These are phyloP conservation scores for Drosophila pachea DNA, from an alignment of 1,140 invertebrate genomes.

Conservation along the genomic window DNA sequence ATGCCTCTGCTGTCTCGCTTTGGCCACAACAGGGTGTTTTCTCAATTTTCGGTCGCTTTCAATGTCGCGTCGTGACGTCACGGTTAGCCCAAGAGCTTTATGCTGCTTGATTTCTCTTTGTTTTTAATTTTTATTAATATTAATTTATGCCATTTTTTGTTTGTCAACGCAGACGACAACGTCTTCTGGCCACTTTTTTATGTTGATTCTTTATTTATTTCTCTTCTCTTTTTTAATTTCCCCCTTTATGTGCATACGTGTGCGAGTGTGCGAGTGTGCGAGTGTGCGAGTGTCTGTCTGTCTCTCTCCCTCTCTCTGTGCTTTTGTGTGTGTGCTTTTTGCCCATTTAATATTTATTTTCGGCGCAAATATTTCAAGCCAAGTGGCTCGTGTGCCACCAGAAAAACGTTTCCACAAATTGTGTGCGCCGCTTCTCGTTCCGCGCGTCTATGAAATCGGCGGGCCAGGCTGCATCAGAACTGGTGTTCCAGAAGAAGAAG, in stretches of 20 bases:
- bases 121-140: conserved; percentile 50
- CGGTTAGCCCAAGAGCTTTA: conserved; percentile 21
- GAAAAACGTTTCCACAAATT: conserved; percentile 28
- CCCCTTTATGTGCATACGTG: neutral
- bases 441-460: conserved; percentile 33
- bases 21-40: conserved; percentile 10
- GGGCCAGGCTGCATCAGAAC: conserved; percentile 15
- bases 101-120: conserved; percentile 9
- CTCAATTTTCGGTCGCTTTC: conserved; percentile 41
- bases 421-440: conserved; percentile 24
- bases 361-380: conserved; percentile 42
- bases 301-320: too few relatives aligned
- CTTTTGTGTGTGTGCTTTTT: conserved; percentile 8
- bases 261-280: too few relatives aligned
- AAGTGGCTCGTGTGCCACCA: conserved; percentile 38
- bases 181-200: conserved; percentile 19
- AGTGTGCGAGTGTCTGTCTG: too few relatives aligned
- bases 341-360: conserved; percentile 46
- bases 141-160: conserved; percentile 75
- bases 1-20: too few relatives aligned
- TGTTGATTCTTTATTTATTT: conserved; percentile 5
- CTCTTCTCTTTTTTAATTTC: conserved; percentile 8
- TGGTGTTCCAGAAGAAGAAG: neutral
- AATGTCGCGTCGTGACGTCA: conserved; percentile 45
- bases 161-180: conserved; percentile 52